Base-by-base conservation (phyloP, 2,888 invertebrate species). In the Leucophora obtusa region DNA sequence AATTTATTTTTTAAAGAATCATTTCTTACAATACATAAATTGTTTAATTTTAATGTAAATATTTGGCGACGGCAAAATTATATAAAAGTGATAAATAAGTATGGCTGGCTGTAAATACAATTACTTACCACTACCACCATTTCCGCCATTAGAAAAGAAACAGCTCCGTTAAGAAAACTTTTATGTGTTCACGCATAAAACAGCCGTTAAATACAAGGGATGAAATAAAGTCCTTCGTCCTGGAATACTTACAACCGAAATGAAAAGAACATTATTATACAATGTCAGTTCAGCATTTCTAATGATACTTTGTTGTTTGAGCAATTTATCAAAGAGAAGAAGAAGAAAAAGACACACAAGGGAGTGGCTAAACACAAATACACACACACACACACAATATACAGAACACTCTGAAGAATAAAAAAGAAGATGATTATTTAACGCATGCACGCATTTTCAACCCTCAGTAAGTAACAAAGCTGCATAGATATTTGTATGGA, bases 371-470 rank as follows among this genome's bases (percentile, higher is more conserved):
- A 81, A 53, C 70, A n/a, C 17, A 63, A 38, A 56, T 21, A 5
- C 35, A 62, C 28, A 35, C 11, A 35, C 38, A 38, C 43, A 21
- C 15, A 18, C 14, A 43, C 24, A 50, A 15, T 14, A 28, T 47
- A 47, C 38, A 38, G 38, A 47, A 47, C 43, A 47, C 43, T 47
- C n/a, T 47, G n/a, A 47, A n/a, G 43, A 33, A 47, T 47, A 66
- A 65, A 66, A 65, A 70, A 54, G 38, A 66, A 72, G 69, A 62
- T 70, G 81, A 77, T 70, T 60, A 76, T 72, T 80, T 65, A 77
- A 81, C 77, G 77, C 81, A 77, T 73, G 73, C 65, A 81, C 77
- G 69, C 77, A 81, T 63, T 73, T 76, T 50, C 77, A 59, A 77
- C 77, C 81, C 81, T 51, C 66, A 65, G 28, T 8, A 65, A 65